Evolutionary conservation across 2,797 vertebrate genomes (phyloP).

Genomic region (Tolypeutes matacus): DNA sequence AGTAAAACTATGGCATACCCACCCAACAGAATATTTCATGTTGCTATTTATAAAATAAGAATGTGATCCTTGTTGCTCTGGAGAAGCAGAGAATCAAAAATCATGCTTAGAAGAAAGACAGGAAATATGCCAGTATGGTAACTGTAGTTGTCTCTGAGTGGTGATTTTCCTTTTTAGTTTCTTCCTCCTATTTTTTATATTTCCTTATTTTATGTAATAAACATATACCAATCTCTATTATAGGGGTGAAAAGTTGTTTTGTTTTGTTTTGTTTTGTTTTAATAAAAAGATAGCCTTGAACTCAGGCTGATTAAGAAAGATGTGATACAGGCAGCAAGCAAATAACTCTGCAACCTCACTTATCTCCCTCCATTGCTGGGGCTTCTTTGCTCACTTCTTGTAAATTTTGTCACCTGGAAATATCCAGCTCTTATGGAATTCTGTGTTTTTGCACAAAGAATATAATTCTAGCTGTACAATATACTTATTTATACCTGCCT

Average conservation of each 20-base stretch:
- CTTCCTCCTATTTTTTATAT: neutral
- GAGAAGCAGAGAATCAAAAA: neutral
- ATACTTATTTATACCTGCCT: neutral
- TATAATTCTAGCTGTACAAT: neutral
- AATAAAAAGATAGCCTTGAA: neutral
- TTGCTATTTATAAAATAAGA: neutral
- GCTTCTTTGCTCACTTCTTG: neutral
- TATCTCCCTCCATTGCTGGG: neutral
- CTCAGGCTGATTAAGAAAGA: neutral
- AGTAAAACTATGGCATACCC: too few relatives aligned
- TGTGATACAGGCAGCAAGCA: neutral
- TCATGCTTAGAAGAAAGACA: neutral
- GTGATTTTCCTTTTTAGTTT: neutral
- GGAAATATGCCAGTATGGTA: too few relatives aligned
- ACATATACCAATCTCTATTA: neutral
- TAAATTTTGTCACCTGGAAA: neutral
- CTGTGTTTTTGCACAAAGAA: neutral
- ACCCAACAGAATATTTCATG: neutral
- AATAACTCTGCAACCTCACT: neutral
- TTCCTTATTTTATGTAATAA: slow-evolving; percentile 17
- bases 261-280: neutral
- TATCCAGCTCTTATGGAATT: neutral
- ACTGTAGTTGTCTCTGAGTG: neutral
- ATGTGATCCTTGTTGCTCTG: neutral
- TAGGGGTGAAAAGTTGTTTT: neutral